Evolutionary conservation across 1,140 invertebrate species (phyloP).

Genomic region (Apis mellifera): DNA sequence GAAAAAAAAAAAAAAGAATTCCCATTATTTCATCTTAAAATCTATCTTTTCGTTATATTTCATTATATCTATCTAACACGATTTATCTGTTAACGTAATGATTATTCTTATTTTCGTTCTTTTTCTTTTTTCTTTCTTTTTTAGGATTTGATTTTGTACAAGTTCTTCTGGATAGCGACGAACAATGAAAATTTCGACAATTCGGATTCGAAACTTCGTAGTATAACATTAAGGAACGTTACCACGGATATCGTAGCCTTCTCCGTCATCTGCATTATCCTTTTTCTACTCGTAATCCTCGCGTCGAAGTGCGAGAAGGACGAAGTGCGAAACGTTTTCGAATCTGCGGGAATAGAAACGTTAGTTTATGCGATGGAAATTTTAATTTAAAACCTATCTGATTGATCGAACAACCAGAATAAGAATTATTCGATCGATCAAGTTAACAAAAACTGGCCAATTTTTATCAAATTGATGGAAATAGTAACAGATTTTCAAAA

Average conservation of each 20-base stretch:
- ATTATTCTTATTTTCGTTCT: too few relatives aligned
- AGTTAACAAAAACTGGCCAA: too few relatives aligned
- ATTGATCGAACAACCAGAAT: not conserved
- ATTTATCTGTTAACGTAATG: not conserved
- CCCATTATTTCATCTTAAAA: too few relatives aligned
- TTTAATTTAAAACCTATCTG: too few relatives aligned
- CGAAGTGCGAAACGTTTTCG: conserved; percentile 18
- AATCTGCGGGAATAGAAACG: conserved; percentile 21
- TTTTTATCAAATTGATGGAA: not conserved
- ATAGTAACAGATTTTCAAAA: too few relatives aligned
- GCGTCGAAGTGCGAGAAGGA: conserved; percentile 54
- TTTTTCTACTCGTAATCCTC: conserved; percentile 69
- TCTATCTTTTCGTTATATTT: too few relatives aligned
- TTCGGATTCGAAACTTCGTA: conserved; percentile 66
- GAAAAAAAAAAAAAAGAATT: not conserved
- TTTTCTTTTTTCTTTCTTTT: not conserved
- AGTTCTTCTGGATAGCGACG: conserved; percentile 53
- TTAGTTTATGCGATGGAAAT: conserved; percentile 22
- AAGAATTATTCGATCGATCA: too few relatives aligned
- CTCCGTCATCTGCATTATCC: conserved; percentile 69
- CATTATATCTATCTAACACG: not conserved
- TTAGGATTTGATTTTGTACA: conserved; percentile 59
- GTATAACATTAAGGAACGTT: conserved; percentile 76
- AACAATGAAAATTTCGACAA: conserved; percentile 14
- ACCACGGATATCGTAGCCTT: conserved; percentile 47